Evolutionary conservation across 2,113 vertebrate genomes (phyloP).

Genomic region (Corvus moneduloides): DNA sequence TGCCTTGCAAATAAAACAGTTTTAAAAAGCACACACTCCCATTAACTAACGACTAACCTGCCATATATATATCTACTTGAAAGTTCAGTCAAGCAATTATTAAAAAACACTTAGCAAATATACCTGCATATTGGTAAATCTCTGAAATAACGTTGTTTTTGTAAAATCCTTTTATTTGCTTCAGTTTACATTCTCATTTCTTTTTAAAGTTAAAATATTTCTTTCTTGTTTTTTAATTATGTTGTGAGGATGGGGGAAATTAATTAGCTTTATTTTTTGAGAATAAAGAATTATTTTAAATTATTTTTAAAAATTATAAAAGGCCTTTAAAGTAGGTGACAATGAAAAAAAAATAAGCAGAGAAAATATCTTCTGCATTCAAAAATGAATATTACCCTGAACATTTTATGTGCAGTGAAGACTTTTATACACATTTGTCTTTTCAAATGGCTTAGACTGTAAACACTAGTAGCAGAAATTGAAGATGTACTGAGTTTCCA

Average conservation of each 20-base stretch:
- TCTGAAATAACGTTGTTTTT: neutral
- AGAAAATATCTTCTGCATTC: neutral
- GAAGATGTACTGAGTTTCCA: neutral
- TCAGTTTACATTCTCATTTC: neutral
- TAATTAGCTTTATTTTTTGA: neutral
- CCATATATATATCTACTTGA: neutral
- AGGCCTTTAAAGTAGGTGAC: neutral
- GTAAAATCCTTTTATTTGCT: neutral
- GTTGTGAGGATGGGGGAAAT: neutral
- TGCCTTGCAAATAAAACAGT: neutral
- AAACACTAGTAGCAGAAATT: neutral
- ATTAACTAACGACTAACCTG: neutral
- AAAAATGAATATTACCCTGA: neutral
- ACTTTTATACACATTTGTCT: neutral
- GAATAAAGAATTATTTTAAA: neutral
- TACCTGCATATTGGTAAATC: neutral
- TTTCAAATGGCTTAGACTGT: neutral
- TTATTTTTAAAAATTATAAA: neutral
- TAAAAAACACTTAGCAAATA: neutral
- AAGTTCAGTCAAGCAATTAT: neutral
- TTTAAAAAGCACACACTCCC: neutral
- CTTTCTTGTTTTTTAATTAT: neutral
- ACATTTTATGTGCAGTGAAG: neutral
- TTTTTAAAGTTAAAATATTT: neutral
- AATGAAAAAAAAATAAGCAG: fast-evolving